Conservation (phyloP, 2,113 vertebrate species). For the Corydoras sp. region DNA sequence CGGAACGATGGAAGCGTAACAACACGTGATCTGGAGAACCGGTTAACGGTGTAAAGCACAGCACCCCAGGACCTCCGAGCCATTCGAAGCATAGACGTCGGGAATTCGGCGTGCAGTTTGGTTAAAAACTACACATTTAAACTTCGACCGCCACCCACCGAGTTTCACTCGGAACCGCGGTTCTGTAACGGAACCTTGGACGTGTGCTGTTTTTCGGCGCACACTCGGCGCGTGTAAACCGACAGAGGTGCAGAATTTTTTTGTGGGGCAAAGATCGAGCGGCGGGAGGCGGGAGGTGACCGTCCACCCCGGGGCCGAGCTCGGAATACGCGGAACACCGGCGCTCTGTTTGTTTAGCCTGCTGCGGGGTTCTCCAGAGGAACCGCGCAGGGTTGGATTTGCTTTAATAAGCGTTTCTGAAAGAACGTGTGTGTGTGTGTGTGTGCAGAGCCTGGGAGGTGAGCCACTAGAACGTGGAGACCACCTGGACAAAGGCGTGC, state of each 20-base stretch:
- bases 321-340: slow-evolving; percentile 25
- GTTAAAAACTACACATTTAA: too few relatives aligned
- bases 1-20: too few relatives aligned
- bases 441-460: slow-evolving; percentile 9
- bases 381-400: slow-evolving; percentile 13
- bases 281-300: slow-evolving; percentile 13
- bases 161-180: too few relatives aligned
- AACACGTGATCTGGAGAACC: too few relatives aligned
- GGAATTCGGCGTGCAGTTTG: too few relatives aligned
- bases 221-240: slow-evolving; percentile 1
- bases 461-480: slow-evolving; percentile 18
- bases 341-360: slow-evolving; percentile 37
- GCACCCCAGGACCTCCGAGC: too few relatives aligned
- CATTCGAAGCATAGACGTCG: too few relatives aligned
- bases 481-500: slow-evolving; percentile 15
- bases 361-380: slow-evolving; percentile 28
- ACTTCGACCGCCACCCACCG: too few relatives aligned
- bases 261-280: background rate
- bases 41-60: too few relatives aligned
- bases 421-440: slow-evolving; percentile 8
- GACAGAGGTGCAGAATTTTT: background rate
- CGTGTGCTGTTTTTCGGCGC: too few relatives aligned
- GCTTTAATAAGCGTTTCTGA: slow-evolving; percentile 33
- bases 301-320: slow-evolving; percentile 37
- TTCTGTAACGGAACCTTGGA: too few relatives aligned